Conservation (phyloP, 2,888 invertebrate species). For the Scaptodrosophila latifasciaeformis region DNA sequence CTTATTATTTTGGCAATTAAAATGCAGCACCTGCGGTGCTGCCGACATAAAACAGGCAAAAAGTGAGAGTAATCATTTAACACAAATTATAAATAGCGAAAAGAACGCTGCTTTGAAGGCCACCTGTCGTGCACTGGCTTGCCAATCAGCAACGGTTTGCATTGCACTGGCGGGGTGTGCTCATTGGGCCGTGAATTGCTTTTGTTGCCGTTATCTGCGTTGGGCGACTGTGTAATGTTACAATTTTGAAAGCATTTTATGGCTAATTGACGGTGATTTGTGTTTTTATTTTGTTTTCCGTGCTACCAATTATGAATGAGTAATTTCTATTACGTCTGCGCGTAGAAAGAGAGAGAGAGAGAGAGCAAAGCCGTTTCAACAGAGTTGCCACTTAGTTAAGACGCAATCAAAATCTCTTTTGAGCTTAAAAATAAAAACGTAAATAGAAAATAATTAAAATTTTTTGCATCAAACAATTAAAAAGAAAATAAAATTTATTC, state of each 20-base stretch:
- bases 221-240: background rate
- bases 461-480: too few species aligned
- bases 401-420: too few species aligned
- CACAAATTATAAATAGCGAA: constrained; percentile 34
- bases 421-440: too few species aligned
- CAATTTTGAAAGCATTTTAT: constrained; percentile 18
- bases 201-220: background rate
- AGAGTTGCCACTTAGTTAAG: constrained; percentile 33
- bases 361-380: constrained; percentile 18
- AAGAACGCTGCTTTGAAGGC: constrained; percentile 38
- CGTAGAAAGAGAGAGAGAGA: constrained; percentile 10
- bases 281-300: constrained; percentile 11
- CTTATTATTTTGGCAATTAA: constrained; percentile 4
- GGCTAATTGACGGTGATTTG: constrained; percentile 31
- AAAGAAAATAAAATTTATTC: too few species aligned
- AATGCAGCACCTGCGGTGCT: background rate
- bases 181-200: constrained; percentile 40
- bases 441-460: too few species aligned
- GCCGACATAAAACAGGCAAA: constrained; percentile 7
- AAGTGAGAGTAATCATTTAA: constrained; percentile 24
- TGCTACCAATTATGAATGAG: constrained; percentile 22
- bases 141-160: background rate
- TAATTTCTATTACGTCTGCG: constrained; percentile 26
- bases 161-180: constrained; percentile 26
- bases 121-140: constrained; percentile 49